Evolutionary conservation across 2,113 vertebrate species (phyloP), one percentile per base, ranked within the genome.

Genomic region (Oncorhynchus keta): DNA sequence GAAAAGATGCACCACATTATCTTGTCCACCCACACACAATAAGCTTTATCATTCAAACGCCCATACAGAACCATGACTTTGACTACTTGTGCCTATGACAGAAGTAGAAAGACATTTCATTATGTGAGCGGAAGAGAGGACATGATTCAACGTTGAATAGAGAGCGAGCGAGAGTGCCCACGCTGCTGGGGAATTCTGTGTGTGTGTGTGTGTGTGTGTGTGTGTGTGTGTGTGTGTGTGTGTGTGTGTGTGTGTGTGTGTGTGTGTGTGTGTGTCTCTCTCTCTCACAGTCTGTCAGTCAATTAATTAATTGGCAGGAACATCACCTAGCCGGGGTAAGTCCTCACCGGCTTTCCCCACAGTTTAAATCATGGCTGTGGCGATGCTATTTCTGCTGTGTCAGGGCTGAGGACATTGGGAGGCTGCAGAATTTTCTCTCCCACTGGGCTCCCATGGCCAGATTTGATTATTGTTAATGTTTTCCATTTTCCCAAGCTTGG

Each of bases 331-430:
- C 82, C 81, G 32, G 86, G 90, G 91, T 84, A 91, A 89, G 73
- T 88, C 89, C 90, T 89, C 61, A 70, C 92, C 92, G 92, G 92
- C 93, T 94, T 92, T 85, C 79, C 82, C 66, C 83, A 24, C 89
- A 78, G 88, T 82, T 59, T 84, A 89, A 87, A 64, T 51, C 71
- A n/a, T 76, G 74, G 77, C 75, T 74, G 28, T 20, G 0, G 45
- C 18, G 26, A 32, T 22, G 48, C 28, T 9, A 62, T 69, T 82
- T 81, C n/a, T 89, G 91, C 91, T 88, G 83, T 85, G 83, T 91
- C 86, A 92, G 87, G 81, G 75, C 45, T 32, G 79, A 81, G 80
- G 83, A 59, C 85, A 70, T 24, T 35, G 5, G 73, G 82, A 84
- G 72, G 11, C 22, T 35, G 12, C 32, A 30, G 12, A 16, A 67